Percentiles rank a stretch among this genome's conserved stretches.
Conservation (phyloP, 1,140 invertebrate genomes). For the Harpegnathos saltator region DNA sequence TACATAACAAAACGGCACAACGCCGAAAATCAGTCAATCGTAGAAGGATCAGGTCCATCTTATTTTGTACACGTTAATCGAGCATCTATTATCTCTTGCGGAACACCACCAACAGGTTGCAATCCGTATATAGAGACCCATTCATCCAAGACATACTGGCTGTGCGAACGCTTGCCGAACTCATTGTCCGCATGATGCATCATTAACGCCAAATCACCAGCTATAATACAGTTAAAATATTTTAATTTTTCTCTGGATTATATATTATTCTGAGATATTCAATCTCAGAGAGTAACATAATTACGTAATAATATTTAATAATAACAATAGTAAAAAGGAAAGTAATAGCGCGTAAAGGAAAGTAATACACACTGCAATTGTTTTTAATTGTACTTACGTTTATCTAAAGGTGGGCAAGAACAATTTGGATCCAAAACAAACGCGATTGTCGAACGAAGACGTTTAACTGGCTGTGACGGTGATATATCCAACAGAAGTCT, state of each 20-base stretch:
- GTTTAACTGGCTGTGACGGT: slow-evolving; percentile 54
- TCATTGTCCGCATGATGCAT: slow-evolving; percentile 71
- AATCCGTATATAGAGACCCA: slow-evolving; percentile 75
- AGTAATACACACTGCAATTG: not conserved
- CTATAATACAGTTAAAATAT: slow-evolving; percentile 68
- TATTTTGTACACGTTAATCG: slow-evolving; percentile 63
- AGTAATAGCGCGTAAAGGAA: too few relatives aligned
- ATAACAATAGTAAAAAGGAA: not conserved
- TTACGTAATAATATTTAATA: too few relatives aligned
- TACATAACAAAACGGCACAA: not conserved
- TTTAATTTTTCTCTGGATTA: not conserved
- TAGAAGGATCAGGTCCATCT: slow-evolving; percentile 33
- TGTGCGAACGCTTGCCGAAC: slow-evolving; percentile 59
- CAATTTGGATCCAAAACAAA: slow-evolving; percentile 78
- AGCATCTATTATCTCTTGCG: slow-evolving; percentile 67
- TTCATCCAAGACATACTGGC: slow-evolving; percentile 69
- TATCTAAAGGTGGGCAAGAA: slow-evolving; percentile 79
- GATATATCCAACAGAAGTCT: slow-evolving; percentile 78
- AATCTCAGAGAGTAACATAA: too few relatives aligned
- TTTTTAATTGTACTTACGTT: slow-evolving; percentile 73
- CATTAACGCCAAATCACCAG: slow-evolving; percentile 78
- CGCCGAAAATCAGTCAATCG: slow-evolving; percentile 33
- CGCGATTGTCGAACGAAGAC: slow-evolving; percentile 75
- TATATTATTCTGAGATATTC: too few relatives aligned
- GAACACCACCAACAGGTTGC: slow-evolving; percentile 65